Conservation (phyloP, 2,797 vertebrate genomes). For the Hypotaenidia okinawae region DNA sequence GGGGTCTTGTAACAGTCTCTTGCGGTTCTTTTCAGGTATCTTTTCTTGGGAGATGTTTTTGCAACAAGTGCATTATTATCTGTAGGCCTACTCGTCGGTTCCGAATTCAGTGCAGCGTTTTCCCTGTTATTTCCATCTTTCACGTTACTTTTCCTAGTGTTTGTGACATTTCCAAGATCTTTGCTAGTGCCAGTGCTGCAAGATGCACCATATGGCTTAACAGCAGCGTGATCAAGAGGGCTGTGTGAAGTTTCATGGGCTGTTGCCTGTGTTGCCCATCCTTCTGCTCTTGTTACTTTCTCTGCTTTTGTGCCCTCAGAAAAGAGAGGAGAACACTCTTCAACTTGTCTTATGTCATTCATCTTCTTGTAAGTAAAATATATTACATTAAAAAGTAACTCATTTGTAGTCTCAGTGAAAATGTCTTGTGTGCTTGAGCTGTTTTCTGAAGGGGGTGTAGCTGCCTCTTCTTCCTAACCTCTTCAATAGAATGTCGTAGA, state of each 20-base stretch:
- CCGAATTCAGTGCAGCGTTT: conserved; percentile 5
- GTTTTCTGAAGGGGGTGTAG: conserved; percentile 70
- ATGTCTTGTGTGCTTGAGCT: conserved; percentile 73
- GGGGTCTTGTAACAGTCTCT: conserved; percentile 76
- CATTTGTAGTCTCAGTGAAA: conserved; percentile 86
- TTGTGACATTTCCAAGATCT: background rate
- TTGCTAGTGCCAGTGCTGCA: background rate
- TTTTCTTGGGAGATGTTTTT: conserved; percentile 66
- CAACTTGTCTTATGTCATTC: conserved; percentile 77
- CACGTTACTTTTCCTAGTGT: background rate
- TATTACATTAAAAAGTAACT: conserved; percentile 88
- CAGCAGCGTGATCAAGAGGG: background rate
- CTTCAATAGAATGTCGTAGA: conserved; percentile 88
- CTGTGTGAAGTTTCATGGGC: conserved; percentile 12
- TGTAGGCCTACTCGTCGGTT: background rate
- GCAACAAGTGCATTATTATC: background rate
- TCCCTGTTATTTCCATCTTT: background rate
- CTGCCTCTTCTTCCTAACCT: conserved; percentile 83
- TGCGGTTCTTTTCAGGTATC: conserved; percentile 39
- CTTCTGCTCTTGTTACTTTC: conserved; percentile 61
- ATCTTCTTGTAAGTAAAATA: conserved; percentile 91
- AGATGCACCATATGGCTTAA: background rate
- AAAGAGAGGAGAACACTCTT: conserved; percentile 73
- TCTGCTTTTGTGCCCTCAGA: conserved; percentile 60
- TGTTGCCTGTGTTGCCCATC: conserved; percentile 65